Evolutionary conservation across 2,888 invertebrate species (phyloP).

Genomic region (Dasypolia templi): DNA sequence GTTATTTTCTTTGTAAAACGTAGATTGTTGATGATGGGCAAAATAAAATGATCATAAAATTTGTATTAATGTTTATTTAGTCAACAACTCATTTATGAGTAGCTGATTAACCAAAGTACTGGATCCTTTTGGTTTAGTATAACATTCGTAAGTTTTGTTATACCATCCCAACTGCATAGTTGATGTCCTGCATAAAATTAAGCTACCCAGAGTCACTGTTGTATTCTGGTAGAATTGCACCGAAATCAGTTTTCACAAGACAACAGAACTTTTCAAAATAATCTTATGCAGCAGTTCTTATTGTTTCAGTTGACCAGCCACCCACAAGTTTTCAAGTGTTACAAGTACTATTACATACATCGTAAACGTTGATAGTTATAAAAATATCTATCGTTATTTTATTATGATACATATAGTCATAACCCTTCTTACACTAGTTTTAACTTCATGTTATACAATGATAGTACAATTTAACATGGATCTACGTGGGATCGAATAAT

Average conservation of each 20-base stretch:
- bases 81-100: conserved; percentile 74
- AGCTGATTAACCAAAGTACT: conserved; percentile 51
- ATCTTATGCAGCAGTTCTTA: neutral
- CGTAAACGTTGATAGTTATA: conserved; percentile 66
- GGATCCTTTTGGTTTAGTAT: neutral
- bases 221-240: neutral
- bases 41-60: conserved; percentile 72
- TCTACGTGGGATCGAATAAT: conserved; percentile 28
- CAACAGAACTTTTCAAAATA: neutral
- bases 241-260: neutral
- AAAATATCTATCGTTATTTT: conserved; percentile 68
- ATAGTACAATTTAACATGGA: conserved; percentile 45
- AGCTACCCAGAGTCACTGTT: neutral
- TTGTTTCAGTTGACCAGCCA: conserved; percentile 52
- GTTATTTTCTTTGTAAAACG: conserved; percentile 54
- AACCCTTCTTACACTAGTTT: conserved; percentile 62
- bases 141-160: neutral
- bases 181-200: neutral
- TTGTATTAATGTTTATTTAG: conserved; percentile 82
- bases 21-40: conserved; percentile 66
- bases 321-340: conserved; percentile 63
- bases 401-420: conserved; percentile 59
- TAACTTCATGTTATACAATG: conserved; percentile 60
- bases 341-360: conserved; percentile 68
- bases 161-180: conserved; percentile 6